These are phyloP conservation scores for Porites rus DNA, from an alignment of 92 coral and sea anemone species.

Conservation along the genomic window DNA sequence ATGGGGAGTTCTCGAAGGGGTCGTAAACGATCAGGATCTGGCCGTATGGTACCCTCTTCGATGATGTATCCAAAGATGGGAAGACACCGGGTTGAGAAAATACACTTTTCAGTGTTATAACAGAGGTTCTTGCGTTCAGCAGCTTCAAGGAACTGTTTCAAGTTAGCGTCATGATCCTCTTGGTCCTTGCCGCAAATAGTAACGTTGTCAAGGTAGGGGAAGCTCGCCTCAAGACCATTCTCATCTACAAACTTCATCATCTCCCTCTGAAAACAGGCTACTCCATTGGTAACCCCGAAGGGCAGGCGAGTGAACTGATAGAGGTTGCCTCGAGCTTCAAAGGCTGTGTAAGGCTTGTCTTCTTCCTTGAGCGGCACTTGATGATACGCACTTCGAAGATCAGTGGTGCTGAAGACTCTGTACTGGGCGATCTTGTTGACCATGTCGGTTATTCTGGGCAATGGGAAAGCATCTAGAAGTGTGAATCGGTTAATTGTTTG, in stretches of 20 bases:
- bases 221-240: conserved; percentile 36
- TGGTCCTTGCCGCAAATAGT: conserved; percentile 70
- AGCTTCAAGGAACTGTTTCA: conserved; percentile 55
- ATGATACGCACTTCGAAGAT: no score
- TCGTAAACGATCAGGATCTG: no score
- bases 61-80: no score
- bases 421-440: no score
- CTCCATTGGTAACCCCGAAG: conserved; percentile 57
- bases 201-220: conserved; percentile 31
- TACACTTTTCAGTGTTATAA: no score
- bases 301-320: conserved; percentile 59
- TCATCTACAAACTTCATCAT: conserved; percentile 57
- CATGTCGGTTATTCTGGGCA: no score
- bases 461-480: no score
- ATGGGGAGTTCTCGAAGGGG: no score
- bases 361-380: not conserved
- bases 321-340: conserved; percentile 29
- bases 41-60: not conserved
- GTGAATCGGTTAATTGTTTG: no score
- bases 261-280: conserved; percentile 57
- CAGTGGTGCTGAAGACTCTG: no score
- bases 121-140: conserved; percentile 49
- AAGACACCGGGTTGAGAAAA: no score
- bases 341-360: not conserved
- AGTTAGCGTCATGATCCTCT: conserved; percentile 62